Conservation (phyloP, 2,113 vertebrate species). For the Pollachius pollachius region DNA sequence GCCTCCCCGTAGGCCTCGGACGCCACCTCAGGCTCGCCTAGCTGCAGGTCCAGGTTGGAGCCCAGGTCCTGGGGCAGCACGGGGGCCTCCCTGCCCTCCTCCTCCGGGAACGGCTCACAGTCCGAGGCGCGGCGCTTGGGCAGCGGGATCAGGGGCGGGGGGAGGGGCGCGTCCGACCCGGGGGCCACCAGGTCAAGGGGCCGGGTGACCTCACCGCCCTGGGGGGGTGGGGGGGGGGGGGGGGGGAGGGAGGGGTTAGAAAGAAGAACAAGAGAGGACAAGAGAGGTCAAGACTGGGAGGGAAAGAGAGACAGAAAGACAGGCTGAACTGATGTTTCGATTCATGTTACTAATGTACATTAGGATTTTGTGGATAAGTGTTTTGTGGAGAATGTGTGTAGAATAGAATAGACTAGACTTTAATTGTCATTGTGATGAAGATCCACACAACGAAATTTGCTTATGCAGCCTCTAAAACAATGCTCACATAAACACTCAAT, state of each 20-base stretch:
- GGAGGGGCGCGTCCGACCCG: slow-evolving; percentile 59
- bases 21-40: slow-evolving; percentile 66
- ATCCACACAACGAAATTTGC: too few species aligned
- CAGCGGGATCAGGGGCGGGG: slow-evolving; percentile 82
- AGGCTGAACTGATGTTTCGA: too few species aligned
- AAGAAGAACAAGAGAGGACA: not conserved
- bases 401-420: not conserved
- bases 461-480: too few species aligned
- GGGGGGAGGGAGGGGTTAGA: too few species aligned
- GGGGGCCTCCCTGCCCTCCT: slow-evolving; percentile 68
- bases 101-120: slow-evolving; percentile 69
- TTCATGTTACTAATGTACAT: too few species aligned
- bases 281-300: too few species aligned
- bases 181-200: slow-evolving; percentile 63
- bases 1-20: slow-evolving; percentile 73
- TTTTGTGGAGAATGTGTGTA: not conserved
- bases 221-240: not conserved
- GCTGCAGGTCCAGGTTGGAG: slow-evolving; percentile 66
- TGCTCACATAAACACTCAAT: too few species aligned
- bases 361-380: too few species aligned
- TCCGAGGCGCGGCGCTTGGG: slow-evolving; percentile 62
- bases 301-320: not conserved
- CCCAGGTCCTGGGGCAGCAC: slow-evolving; percentile 73
- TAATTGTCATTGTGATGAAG: too few species aligned
- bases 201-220: slow-evolving; percentile 80